Evolutionary conservation across 2,797 vertebrate genomes (phyloP).

Genomic region (Yasuhikotakia modesta): DNA sequence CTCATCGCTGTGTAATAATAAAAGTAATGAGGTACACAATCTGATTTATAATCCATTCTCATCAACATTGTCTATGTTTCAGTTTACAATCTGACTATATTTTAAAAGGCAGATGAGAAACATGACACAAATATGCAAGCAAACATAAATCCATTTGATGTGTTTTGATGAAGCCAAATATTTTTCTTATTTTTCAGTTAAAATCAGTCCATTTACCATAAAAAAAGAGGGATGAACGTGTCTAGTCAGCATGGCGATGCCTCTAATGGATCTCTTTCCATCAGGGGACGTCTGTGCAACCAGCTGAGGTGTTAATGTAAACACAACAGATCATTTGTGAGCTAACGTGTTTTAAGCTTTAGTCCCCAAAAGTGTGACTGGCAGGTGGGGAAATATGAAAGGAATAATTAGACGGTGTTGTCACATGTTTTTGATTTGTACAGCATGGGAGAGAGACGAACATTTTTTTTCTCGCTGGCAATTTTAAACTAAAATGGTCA

Average conservation of each 20-base stretch:
- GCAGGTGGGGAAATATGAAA: slow-evolving; percentile 79
- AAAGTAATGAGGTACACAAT: slow-evolving; percentile 63
- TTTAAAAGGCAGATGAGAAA: slow-evolving; percentile 5
- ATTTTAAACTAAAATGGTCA: no score
- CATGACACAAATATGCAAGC: background rate
- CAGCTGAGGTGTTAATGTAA: slow-evolving; percentile 86
- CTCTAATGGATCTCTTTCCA: slow-evolving; percentile 75
- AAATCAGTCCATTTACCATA: slow-evolving; percentile 44
- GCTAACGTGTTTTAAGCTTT: slow-evolving; percentile 81
- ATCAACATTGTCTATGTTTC: slow-evolving; percentile 44
- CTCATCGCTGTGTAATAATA: slow-evolving; percentile 69
- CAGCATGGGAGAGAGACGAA: slow-evolving; percentile 53
- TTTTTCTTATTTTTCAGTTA: slow-evolving; percentile 17
- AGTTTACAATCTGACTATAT: background rate
- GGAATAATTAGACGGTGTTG: slow-evolving; percentile 79
- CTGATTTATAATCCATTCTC: slow-evolving; percentile 68
- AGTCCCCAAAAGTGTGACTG: slow-evolving; percentile 79
- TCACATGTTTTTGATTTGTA: slow-evolving; percentile 61
- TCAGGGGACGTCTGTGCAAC: slow-evolving; percentile 76
- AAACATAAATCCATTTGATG: background rate
- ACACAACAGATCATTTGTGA: slow-evolving; percentile 84
- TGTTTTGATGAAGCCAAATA: slow-evolving; percentile 39
- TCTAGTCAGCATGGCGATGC: slow-evolving; percentile 63
- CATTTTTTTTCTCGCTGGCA: slow-evolving; percentile 13
- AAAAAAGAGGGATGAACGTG: slow-evolving; percentile 37